Conservation (phyloP, 2,113 vertebrate genomes). For the Muntiacus reevesi region DNA sequence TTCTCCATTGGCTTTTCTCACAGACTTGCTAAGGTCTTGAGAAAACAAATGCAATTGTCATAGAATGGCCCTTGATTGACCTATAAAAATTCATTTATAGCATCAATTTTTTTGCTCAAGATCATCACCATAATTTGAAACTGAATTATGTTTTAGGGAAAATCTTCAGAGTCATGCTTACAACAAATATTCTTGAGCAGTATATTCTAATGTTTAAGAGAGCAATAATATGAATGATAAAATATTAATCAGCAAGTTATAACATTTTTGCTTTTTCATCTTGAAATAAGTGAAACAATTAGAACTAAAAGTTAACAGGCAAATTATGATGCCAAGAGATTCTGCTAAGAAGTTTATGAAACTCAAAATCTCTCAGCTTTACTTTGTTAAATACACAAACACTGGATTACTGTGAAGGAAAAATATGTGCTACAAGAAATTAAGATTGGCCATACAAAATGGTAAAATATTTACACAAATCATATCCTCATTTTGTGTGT, state of each 20-base stretch:
- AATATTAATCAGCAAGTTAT: conserved; percentile 3
- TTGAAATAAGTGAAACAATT: conserved; percentile 36
- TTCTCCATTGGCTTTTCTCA: background rate
- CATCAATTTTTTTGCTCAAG: background rate
- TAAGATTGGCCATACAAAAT: conserved; percentile 22
- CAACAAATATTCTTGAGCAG: background rate
- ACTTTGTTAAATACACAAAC: conserved; percentile 61
- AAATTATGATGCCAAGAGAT: conserved; percentile 36
- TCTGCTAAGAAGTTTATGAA: conserved; percentile 62
- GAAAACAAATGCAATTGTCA: background rate
- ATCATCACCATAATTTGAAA: background rate
- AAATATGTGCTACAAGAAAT: conserved; percentile 59
- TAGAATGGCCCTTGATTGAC: background rate
- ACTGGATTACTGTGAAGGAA: conserved; percentile 42
- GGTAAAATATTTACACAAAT: conserved; percentile 54
- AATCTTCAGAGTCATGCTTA: background rate
- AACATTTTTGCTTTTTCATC: conserved; percentile 2
- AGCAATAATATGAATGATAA: background rate
- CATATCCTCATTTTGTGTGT: conserved; percentile 26
- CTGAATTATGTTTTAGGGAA: background rate
- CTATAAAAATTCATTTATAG: background rate
- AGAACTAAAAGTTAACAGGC: conserved; percentile 45
- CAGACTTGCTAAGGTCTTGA: background rate
- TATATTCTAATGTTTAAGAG: background rate
- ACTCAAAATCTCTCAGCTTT: conserved; percentile 62